These are phyloP conservation scores for Aegypius monachus DNA, from an alignment of 2,113 vertebrate species.

Conservation along the genomic window DNA sequence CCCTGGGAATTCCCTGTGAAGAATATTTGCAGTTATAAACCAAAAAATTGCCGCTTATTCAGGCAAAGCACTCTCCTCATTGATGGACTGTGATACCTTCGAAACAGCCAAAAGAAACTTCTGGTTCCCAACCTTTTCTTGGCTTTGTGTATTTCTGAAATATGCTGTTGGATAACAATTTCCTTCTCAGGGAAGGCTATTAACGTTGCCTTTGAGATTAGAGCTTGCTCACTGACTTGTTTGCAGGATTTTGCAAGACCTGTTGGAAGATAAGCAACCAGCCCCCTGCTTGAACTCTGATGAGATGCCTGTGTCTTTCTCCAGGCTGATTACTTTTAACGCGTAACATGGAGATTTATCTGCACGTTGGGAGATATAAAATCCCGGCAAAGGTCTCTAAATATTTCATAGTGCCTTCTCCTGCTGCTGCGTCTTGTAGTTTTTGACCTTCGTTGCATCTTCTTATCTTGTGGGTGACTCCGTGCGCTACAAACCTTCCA, in stretches of 20 bases:
- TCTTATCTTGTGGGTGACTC: neutral
- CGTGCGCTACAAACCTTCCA: neutral
- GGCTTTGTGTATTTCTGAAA: neutral
- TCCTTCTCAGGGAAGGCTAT: neutral
- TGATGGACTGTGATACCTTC: neutral
- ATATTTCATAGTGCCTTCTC: neutral
- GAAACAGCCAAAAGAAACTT: neutral
- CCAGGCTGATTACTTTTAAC: neutral
- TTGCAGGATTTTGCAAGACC: neutral
- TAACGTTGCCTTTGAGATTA: slow-evolving; percentile 1
- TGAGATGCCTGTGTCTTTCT: neutral
- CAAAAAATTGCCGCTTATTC: neutral
- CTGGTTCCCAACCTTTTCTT: neutral
- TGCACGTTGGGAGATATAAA: neutral
- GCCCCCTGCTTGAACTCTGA: neutral
- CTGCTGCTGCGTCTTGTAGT: neutral
- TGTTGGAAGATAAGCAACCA: neutral
- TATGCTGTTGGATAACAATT: neutral
- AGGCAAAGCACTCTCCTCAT: neutral
- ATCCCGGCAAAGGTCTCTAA: neutral
- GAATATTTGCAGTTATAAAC: neutral
- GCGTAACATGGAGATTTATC: neutral
- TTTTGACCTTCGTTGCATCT: neutral
- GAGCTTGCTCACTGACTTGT: neutral
- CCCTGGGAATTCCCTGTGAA: neutral